Evolutionary conservation across 2,888 invertebrate genomes (phyloP), one percentile per base, ranked within the genome.

Genomic region (Pteria penguin): DNA sequence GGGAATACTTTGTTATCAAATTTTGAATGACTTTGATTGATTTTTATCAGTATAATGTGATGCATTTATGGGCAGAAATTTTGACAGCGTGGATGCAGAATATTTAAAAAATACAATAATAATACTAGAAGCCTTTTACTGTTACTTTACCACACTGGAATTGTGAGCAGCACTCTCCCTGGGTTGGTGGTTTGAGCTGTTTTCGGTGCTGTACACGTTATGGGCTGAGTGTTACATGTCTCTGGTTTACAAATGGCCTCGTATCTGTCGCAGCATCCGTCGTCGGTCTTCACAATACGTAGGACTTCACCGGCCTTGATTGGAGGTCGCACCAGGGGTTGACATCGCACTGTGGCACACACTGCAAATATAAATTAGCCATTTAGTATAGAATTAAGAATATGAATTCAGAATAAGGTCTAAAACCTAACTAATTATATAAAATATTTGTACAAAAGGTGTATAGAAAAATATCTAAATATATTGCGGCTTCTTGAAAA

Each of bases 121-220:
- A 54, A n/a, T 8, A 4, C 54, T n/a, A 8, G n/a, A 4, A 54
- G 22, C 18, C 18, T 54, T n/a, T n/a, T n/a, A n/a, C n/a, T n/a
- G n/a, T n/a, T n/a, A n/a, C n/a, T n/a, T 80, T 79, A 87, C 87
- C 83, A 79, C 87, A 87, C 67, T 76, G 76, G 74, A 80, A 86
- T 5, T 76, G 75, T 11, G 85, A 82, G 68, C 87, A 87, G 54
- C 87, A 87, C 36, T 86, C 82, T 11, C 80, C n/a, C 78, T 0
- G 69, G 24, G 67, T 76, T 78, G 5, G 75, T 79, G 8, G 75
- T 78, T 36, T 75, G 68, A 29, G 83, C 24, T 8, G 72, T 63
- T 76, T 78, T 80, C 0, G 86, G 85, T 62, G 79, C 60, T 4
- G 80, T 73, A 54, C 86, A 86, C 8, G 75, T 63, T 2, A 75